Conservation (phyloP, 1,140 invertebrate genomes). For the Drosophila aff. region DNA sequence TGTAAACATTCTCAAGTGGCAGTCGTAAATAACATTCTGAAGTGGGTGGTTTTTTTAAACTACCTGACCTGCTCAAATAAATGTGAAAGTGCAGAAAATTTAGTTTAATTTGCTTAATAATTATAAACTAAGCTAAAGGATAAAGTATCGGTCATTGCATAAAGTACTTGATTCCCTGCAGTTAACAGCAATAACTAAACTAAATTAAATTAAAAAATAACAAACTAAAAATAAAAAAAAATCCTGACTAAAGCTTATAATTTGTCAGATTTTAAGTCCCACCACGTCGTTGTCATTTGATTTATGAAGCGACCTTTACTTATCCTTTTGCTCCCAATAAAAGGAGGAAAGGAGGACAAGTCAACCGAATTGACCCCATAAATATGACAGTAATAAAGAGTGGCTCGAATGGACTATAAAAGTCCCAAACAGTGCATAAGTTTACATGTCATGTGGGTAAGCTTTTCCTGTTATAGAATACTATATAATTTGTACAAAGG, state of each 20-base stretch:
- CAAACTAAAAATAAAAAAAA: no score
- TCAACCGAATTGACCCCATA: conserved; percentile 11
- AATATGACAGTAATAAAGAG: conserved; percentile 30
- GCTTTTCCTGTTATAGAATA: neutral
- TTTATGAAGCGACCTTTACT: conserved; percentile 9
- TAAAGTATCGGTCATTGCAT: no score
- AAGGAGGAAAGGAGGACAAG: conserved; percentile 1
- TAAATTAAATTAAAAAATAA: no score
- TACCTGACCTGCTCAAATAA: conserved; percentile 1
- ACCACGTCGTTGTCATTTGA: neutral
- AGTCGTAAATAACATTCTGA: conserved; percentile 9
- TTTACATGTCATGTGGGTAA: conserved; percentile 5
- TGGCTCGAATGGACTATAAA: conserved; percentile 20
- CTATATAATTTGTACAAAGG: neutral
- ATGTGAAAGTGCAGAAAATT: neutral
- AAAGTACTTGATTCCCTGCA: neutral
- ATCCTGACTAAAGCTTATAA: neutral
- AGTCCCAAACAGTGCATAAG: conserved; percentile 24
- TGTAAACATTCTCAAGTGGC: conserved; percentile 14
- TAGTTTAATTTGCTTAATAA: no score
- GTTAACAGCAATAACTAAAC: no score
- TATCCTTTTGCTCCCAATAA: conserved; percentile 12
- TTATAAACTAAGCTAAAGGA: no score
- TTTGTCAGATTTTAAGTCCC: neutral
- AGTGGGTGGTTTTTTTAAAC: neutral